Evolutionary conservation across 2,797 vertebrate species (phyloP).

Genomic region (Sebastes hubbsi): DNA sequence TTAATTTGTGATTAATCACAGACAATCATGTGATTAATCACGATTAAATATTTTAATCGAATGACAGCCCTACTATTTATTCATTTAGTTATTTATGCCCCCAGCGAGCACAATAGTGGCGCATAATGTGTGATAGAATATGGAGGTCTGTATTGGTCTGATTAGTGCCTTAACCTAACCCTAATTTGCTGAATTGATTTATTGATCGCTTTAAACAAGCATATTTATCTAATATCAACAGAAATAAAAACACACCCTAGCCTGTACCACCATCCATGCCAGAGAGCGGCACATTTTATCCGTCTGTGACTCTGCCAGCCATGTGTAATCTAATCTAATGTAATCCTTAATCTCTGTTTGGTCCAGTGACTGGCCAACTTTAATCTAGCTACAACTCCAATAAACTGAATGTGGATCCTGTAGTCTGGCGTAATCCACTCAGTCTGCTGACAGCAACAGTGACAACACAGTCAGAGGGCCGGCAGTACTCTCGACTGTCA

Average conservation of each 20-base stretch:
- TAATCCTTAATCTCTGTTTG: slow-evolving; percentile 70
- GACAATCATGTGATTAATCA: no score
- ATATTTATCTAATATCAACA: not conserved
- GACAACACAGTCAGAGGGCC: slow-evolving; percentile 47
- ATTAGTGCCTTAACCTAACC: not conserved
- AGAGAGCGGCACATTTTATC: slow-evolving; percentile 27
- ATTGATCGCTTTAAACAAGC: not conserved
- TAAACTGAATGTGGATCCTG: slow-evolving; percentile 51
- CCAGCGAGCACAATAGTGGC: no score
- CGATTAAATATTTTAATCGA: no score
- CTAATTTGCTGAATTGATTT: not conserved
- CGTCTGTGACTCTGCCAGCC: slow-evolving; percentile 26
- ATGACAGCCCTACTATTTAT: no score
- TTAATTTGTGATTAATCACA: no score
- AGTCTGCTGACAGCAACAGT: slow-evolving; percentile 54
- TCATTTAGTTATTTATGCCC: no score
- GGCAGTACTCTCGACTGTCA: slow-evolving; percentile 32
- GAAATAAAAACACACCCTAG: not conserved
- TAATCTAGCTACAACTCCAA: slow-evolving; percentile 63
- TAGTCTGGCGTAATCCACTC: slow-evolving; percentile 68
- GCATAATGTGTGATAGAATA: no score
- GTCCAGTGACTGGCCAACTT: slow-evolving; percentile 59
- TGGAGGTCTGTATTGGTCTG: not conserved
- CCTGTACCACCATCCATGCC: not conserved
- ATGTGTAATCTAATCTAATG: slow-evolving; percentile 54